Evolutionary conservation across 2,113 vertebrate genomes (phyloP), one percentile per base, ranked within the genome.

Genomic region (Calyptommatus sinebrachiatus): DNA sequence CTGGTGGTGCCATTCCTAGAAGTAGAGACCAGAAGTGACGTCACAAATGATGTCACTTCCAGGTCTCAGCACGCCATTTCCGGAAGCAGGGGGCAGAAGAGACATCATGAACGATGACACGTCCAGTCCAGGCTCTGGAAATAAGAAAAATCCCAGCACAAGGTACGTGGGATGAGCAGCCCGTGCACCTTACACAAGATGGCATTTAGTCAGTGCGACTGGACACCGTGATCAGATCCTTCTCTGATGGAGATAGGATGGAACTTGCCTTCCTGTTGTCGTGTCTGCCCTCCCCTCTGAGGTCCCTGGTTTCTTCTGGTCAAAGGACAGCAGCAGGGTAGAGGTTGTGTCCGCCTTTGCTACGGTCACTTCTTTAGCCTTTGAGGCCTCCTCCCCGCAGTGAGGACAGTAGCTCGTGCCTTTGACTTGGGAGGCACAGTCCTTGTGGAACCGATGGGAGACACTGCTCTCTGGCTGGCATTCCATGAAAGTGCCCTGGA

Each of bases 401-500:
- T 99, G 98, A 9, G 98, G 98, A 86, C 98, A 99, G 91, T 97
- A 99, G 89, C 95, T 95, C 83, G 88, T 92, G 31, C 96, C 94
- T 26, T 96, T 97, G 86, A 98, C 89, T 62, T 97, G 93, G 61
- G 98, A 98, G 89, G 97, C 96, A 77, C 98, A 99, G 88, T 89
- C 94, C 16, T 94, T 94, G 91, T 99, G 98, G 86, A 99, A 99
- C 18, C 98, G 97, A 87, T 99, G 98, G 7, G 98, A 99, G 90
- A 99, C 96, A 93, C 94, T 97, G 86, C 96, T 97, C 73, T 99
- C 97, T 0, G 98, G 98, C 87, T 97, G 95, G 89, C 98, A 99
- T 90, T 99, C 98, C 96, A 99, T 97, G 89, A 99, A 99, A 28
- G 95, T 96, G 61, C 98, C 98, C 98, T 99, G 76, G 4, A 29